Evolutionary conservation across 1,140 invertebrate genomes (phyloP), one percentile per base, ranked within the genome.

Genomic region (Drosophila sechellia): DNA sequence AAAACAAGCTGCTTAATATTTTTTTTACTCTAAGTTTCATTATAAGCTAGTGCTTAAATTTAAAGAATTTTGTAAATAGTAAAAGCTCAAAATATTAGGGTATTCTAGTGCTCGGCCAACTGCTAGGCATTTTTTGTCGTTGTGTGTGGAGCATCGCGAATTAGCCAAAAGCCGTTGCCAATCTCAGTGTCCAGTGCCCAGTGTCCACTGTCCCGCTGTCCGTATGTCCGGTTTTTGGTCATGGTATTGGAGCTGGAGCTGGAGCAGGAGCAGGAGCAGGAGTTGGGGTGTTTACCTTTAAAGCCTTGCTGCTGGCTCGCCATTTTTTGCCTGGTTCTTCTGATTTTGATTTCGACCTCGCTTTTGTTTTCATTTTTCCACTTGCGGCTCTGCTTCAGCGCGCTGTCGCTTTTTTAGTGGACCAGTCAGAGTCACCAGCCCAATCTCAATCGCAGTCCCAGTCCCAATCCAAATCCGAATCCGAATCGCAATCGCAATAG

Each of bases 81-180:
- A 17, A 17, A 17, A 17, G 0, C 17, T 6, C 6, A 6, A 27
- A 27, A 31, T 31, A 10, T 3, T 31, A 37, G 13, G 37, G 22
- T 27, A 15, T 55, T 22, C 8, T 3, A 8, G 10, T 43, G 42
- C 13, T 25, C 25, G 1, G 5, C 25, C n/a, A 34, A 1, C 0
- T 3, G 11, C 8, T 48, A 1, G 10, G 12, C 12, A 11, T 0
- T 2, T 60, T 13, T 57, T 11, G 22, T 45, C 43, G 37, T 52
- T 61, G 25, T 63, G 77, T 79, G 58, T 75, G 70, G 70, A 71
- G 70, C 76, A 75, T 53, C 60, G 81, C 73, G 81, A 86, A 85
- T 85, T 85, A 85, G 81, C 81, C 81, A 77, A 85, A 81, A 86
- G 81, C 80, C 81, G 80, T 76, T 65, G 75, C 70, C 80, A 48